Conservation (phyloP, 2,888 invertebrate genomes). For the Dryomyza anilis region DNA sequence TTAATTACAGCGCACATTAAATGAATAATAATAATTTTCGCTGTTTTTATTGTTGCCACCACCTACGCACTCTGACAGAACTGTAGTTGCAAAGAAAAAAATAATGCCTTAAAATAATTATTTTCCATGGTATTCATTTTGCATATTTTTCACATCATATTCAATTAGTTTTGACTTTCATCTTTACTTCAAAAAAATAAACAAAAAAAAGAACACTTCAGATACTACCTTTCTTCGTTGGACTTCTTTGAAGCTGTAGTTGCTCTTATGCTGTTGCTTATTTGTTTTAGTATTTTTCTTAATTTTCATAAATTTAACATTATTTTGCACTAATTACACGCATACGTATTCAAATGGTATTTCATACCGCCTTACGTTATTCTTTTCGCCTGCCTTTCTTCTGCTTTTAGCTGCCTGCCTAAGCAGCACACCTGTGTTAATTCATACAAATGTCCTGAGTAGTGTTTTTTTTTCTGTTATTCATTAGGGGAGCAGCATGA, state of each 20-base stretch:
- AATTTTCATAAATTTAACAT: constrained; percentile 26
- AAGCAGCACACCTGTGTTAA: no score
- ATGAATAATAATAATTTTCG: no score
- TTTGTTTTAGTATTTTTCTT: not conserved
- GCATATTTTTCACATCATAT: constrained; percentile 13
- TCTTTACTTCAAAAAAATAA: no score
- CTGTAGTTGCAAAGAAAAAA: not conserved
- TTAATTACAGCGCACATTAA: no score
- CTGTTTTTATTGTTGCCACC: no score
- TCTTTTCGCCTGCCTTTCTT: not conserved
- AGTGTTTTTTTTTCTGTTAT: not conserved
- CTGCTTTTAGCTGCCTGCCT: not conserved
- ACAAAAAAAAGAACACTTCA: no score
- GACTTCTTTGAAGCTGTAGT: not conserved
- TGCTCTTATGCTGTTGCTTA: not conserved
- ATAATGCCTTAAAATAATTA: not conserved
- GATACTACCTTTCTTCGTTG: not conserved
- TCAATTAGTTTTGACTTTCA: constrained; percentile 5
- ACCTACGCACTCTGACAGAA: no score
- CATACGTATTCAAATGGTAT: constrained; percentile 32
- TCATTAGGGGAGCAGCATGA: constrained; percentile 9
- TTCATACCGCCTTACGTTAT: not conserved
- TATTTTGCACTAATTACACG: constrained; percentile 27
- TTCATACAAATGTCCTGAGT: constrained; percentile 15
- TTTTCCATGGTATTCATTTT: not conserved